Base-by-base conservation (phyloP, 2,797 vertebrate species). In the Syngnathus acus region DNA sequence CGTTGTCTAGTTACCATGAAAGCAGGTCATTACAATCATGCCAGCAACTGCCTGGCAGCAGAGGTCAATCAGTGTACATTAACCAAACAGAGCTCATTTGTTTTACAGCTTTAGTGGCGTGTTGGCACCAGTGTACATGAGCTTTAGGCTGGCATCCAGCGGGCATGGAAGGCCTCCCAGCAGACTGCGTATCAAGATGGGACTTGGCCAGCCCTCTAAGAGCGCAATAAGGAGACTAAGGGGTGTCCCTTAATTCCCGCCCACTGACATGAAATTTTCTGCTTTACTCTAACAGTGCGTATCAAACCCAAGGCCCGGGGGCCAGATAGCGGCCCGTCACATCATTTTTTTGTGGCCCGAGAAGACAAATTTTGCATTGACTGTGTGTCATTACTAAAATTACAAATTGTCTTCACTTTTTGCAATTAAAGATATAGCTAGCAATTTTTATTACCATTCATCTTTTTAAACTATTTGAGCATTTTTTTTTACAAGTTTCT, bases 31-130 rank as follows among this genome's bases (percentile, higher is more conserved):
- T 87, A 87, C 84, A 79, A 82, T 81, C 81, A 84, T 80, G 82
- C 84, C 82, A 87, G 86, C 85, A 83, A 78, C 80, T 73, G 79
- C 59, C 82, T 82, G 87, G 84, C 89, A 83, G 83, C 84, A 62
- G 83, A 80, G 85, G 86, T 88, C 87, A 86, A 86, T 87, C 84
- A 82, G 72, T 75, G 78, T 78, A 72, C 87, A 87, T 87, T 87
- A 88, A 87, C 81, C 88, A 85, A 86, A 88, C 87, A 79, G 74
- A 78, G 79, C 84, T 80, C 82, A 78, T 91, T 89, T 89, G 88
- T 90, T 89, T 85, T 84, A 84, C 80, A 87, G 89, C 90, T 84
- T 87, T 87, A 85, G 80, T 79, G 86, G 79, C 65, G 59, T 70
- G 82, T 81, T 90, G 90, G 89, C 88, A 84, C 77, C 45, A 1